Percentiles rank a stretch among this genome's conserved stretches.
Conservation (phyloP, 1,140 invertebrate species). For the Saccostrea glomerata region DNA sequence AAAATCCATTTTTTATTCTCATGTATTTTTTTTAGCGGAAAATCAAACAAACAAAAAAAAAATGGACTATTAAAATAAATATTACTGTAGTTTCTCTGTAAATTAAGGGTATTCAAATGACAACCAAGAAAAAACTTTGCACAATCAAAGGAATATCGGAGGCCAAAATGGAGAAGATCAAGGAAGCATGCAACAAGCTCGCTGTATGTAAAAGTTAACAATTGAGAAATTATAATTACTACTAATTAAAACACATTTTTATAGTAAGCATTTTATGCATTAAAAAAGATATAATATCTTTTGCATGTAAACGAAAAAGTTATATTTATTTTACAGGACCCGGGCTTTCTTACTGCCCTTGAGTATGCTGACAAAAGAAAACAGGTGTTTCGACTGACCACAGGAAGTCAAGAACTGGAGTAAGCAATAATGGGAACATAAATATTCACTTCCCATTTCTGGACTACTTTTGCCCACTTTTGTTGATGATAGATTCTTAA, state of each 20-base stretch:
- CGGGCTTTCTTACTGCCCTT: slow-evolving; percentile 87
- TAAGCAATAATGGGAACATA: slow-evolving; percentile 75
- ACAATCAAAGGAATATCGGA: slow-evolving; percentile 89
- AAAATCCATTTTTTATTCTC: too few species aligned
- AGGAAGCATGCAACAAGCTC: slow-evolving; percentile 86
- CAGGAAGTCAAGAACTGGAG: slow-evolving; percentile 87
- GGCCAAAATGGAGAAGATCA: slow-evolving; percentile 91
- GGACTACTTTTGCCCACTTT: too few species aligned
- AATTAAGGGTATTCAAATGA: slow-evolving; percentile 87
- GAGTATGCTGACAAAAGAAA: slow-evolving; percentile 87
- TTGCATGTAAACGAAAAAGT: not conserved
- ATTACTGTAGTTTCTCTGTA: not conserved
- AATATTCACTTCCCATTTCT: not conserved
- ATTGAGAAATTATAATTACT: not conserved
- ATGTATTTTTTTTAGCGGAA: not conserved
- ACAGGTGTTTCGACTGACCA: slow-evolving; percentile 86
- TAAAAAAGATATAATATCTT: not conserved
- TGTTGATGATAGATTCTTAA: too few species aligned
- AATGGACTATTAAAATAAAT: not conserved
- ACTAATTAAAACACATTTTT: not conserved
- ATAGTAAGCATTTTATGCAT: not conserved
- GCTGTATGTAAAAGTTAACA: slow-evolving; percentile 62
- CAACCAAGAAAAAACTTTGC: slow-evolving; percentile 86
- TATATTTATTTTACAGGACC: slow-evolving; percentile 64
- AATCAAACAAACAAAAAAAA: not conserved